Evolutionary conservation across 1,140 invertebrate species (phyloP).

Genomic region (Bombus huntii): DNA sequence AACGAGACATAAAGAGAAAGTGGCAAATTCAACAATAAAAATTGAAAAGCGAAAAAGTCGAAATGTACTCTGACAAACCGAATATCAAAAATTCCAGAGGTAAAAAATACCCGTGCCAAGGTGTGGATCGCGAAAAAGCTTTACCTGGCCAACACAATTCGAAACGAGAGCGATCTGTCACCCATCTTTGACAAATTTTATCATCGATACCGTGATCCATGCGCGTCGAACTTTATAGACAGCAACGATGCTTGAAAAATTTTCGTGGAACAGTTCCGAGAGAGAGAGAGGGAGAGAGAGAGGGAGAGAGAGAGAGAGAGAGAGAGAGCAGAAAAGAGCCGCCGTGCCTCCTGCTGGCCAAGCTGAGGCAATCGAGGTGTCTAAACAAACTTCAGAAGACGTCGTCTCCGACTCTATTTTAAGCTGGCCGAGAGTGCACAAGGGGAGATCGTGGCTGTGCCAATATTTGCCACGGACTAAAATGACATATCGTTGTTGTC

Average conservation of each 20-base stretch:
- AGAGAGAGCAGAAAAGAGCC: not conserved
- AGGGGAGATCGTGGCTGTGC: conserved; percentile 2
- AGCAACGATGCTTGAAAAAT: not conserved
- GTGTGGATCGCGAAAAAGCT: not conserved
- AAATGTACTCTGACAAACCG: not conserved
- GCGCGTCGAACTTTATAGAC: not conserved
- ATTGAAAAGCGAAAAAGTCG: not conserved
- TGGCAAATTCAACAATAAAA: not conserved
- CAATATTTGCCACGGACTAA: conserved; percentile 47
- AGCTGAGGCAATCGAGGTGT: conserved; percentile 16
- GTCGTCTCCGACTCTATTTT: conserved; percentile 41
- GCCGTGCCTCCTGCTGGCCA: not conserved
- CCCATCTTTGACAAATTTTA: not conserved
- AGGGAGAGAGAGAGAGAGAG: no score
- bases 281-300: no score
- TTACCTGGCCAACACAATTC: not conserved
- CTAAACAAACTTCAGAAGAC: conserved; percentile 33
- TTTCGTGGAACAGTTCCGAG: not conserved
- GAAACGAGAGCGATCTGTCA: not conserved
- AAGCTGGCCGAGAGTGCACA: not conserved
- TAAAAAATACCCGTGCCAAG: not conserved
- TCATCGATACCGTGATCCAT: not conserved
- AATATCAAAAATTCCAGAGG: not conserved
- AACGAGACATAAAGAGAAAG: not conserved
- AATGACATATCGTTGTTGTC: conserved; percentile 53